phyloP scores from a whole-genome alignment of 2,888 invertebrate species.

The Tipula lateralis region DNA sequence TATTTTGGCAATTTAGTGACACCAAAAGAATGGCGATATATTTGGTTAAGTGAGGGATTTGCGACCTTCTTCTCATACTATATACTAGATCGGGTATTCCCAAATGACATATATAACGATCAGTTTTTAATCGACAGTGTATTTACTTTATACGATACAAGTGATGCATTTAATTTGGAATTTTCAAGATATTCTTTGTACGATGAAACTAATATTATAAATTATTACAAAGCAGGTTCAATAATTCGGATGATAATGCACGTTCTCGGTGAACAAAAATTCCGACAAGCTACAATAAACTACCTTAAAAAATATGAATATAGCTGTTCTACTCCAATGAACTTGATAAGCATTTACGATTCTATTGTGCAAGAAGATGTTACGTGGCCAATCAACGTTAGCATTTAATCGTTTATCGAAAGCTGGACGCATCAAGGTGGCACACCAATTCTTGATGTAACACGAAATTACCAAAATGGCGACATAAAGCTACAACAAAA shows the following conservation, averaged over 20 bases:
- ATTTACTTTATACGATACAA: constrained; percentile 37
- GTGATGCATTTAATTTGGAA: too few relatives aligned
- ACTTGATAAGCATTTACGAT: not conserved
- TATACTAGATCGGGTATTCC: not conserved
- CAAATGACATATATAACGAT: not conserved
- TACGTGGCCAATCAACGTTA: not conserved
- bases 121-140: constrained; percentile 44
- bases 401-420: not conserved
- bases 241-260: constrained; percentile 57
- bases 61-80: not conserved
- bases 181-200: too few relatives aligned
- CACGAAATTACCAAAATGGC: not conserved
- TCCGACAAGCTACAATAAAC: constrained; percentile 53
- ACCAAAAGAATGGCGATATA: not conserved
- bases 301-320: not conserved
- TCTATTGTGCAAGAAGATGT: not conserved
- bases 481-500: not conserved
- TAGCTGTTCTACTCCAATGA: not conserved
- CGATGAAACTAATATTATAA: not conserved
- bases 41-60: constrained; percentile 28
- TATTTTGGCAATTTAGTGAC: constrained; percentile 25
- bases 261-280: constrained; percentile 51
- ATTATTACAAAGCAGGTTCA: not conserved
- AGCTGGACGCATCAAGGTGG: not conserved
- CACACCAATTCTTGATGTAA: not conserved